These are phyloP conservation scores for Brassicogethes aeneus DNA, from an alignment of 2,888 invertebrate genomes.

Conservation along the genomic window DNA sequence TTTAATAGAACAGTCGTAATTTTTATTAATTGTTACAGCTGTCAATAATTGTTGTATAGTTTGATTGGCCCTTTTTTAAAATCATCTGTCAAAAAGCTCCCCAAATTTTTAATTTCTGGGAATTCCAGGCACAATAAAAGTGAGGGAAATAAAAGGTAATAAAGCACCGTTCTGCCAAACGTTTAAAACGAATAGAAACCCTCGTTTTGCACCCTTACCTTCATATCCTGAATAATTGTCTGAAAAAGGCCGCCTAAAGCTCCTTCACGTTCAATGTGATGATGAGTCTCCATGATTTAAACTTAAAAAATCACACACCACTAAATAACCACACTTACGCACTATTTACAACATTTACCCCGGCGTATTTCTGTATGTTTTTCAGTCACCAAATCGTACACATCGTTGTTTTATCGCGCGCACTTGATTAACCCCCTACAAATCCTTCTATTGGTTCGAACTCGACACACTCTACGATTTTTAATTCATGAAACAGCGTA, in stretches of 20 bases:
- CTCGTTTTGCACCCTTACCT: conserved; percentile 52
- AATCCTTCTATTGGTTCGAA: too few relatives aligned
- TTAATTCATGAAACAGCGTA: conserved; percentile 4
- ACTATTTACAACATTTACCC: neutral
- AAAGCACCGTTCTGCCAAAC: neutral
- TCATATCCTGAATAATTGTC: conserved; percentile 93
- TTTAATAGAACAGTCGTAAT: too few relatives aligned
- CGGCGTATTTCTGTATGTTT: neutral
- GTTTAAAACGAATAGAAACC: neutral
- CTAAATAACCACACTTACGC: neutral
- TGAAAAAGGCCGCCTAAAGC: conserved; percentile 90
- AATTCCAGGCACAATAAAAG: too few relatives aligned
- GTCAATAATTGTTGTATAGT: neutral
- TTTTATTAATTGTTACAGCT: too few relatives aligned
- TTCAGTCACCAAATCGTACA: conserved; percentile 3
- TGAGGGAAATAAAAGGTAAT: neutral
- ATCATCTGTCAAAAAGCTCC: neutral
- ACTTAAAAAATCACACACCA: neutral
- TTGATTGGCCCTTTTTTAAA: neutral
- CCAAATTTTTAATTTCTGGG: too few relatives aligned
- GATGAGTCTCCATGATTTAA: conserved; percentile 53
- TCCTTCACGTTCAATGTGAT: conserved; percentile 64
- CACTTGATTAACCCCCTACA: neutral
- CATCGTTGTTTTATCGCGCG: neutral
- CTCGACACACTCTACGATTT: too few relatives aligned